Conservation (phyloP, 2,113 vertebrate species). For the Regulus satrapa region DNA sequence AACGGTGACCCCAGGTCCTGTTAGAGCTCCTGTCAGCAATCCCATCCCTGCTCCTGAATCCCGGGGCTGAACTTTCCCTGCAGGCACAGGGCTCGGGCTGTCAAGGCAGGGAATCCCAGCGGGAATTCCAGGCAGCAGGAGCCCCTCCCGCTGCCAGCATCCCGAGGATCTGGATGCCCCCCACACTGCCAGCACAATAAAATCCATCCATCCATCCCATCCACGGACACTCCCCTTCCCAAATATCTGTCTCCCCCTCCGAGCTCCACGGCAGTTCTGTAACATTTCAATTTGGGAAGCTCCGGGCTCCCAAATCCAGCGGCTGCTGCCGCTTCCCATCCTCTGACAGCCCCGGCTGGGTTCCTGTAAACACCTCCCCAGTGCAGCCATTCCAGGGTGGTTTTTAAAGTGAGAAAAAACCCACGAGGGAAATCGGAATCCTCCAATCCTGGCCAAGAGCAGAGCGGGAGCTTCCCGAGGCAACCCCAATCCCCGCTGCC, state of each 20-base stretch:
- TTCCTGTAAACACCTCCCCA: background rate
- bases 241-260: background rate
- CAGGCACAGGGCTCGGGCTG: background rate
- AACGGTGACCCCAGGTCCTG: fast-evolving
- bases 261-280: background rate
- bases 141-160: background rate
- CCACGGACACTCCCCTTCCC: background rate
- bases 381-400: background rate
- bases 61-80: background rate
- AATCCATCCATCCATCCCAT: background rate
- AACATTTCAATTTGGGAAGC: background rate
- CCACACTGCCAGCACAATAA: background rate
- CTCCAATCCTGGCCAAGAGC: background rate
- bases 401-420: background rate
- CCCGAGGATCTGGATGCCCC: background rate
- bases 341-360: background rate
- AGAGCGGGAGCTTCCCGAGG: fast-evolving
- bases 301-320: background rate
- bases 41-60: background rate
- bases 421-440: background rate
- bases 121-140: background rate
- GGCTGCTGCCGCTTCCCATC: background rate
- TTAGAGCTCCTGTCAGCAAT: background rate
- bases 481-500: background rate
- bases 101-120: background rate